A percentile compares a stretch with the other conserved stretches of the same genome.
Conservation (phyloP, 2,888 invertebrate genomes). For the Lysandra coridon region DNA sequence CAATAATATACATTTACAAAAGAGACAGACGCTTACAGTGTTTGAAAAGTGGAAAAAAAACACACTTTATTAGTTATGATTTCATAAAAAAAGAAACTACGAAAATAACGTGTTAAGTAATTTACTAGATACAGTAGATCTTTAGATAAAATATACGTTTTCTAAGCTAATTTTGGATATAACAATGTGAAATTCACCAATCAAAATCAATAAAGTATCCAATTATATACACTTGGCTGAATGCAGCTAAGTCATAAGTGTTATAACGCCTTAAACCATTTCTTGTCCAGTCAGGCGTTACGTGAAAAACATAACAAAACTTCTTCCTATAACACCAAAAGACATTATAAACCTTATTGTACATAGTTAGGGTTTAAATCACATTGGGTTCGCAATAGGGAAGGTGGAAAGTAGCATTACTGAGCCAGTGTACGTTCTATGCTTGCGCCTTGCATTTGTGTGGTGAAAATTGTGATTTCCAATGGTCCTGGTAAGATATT, state of each 20-base stretch:
- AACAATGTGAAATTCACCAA: neutral
- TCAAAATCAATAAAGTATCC: neutral
- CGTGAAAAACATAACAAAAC: slow-evolving; percentile 31
- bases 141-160: neutral
- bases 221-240: neutral
- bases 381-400: neutral
- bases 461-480: neutral
- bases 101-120: no score
- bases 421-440: neutral
- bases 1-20: no score
- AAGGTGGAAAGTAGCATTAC: slow-evolving; percentile 10
- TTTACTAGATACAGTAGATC: no score
- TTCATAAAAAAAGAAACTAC: no score
- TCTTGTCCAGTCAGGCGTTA: slow-evolving; percentile 13
- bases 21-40: no score
- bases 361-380: neutral
- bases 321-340: neutral
- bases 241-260: neutral
- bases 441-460: slow-evolving; percentile 7
- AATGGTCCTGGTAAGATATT: slow-evolving; percentile 47
- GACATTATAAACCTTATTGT: neutral
- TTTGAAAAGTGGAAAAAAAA: no score
- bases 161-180: neutral
- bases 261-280: neutral
- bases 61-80: no score